A percentile compares a stretch with the other conserved stretches of the same genome.
Conservation (phyloP, 2,888 invertebrate genomes). For the Eulithis testata region DNA sequence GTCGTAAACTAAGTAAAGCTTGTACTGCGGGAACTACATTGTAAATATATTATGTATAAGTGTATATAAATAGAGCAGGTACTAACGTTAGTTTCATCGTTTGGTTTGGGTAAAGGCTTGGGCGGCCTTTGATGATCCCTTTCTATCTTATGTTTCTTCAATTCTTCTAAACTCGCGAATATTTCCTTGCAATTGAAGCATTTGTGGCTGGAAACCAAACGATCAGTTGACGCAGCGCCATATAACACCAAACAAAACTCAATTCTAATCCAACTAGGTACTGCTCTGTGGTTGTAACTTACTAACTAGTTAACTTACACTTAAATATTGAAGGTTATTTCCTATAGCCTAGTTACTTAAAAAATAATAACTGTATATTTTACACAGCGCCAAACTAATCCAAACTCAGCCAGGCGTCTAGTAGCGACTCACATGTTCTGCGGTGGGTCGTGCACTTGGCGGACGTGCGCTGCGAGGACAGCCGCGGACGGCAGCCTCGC, state of each 20-base stretch:
- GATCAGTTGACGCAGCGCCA: neutral
- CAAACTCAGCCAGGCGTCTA: too few species aligned
- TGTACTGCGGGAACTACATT: too few species aligned
- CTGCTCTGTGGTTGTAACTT: neutral
- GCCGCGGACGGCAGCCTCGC: conserved; percentile 14
- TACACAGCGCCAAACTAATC: neutral
- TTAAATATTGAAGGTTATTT: too few species aligned
- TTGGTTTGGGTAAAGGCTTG: neutral
- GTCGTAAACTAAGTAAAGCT: too few species aligned
- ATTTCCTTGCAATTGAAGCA: conserved; percentile 31
- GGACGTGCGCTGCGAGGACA: conserved; percentile 14
- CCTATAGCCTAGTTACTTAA: too few species aligned
- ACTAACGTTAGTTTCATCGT: neutral
- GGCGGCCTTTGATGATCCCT: conserved; percentile 21
- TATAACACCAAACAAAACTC: neutral
- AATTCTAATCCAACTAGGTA: neutral
- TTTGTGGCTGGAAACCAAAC: conserved; percentile 21
- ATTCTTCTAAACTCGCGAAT: conserved; percentile 21
- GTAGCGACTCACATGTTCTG: conserved; percentile 20
- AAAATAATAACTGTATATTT: too few species aligned
- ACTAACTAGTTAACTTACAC: too few species aligned
- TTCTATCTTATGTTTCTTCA: conserved; percentile 29
- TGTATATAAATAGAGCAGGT: neutral
- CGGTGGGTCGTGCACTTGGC: conserved; percentile 17
- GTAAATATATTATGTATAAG: too few species aligned